Conservation (phyloP, 2,888 invertebrate genomes). For the Pseudanteris insignis region DNA sequence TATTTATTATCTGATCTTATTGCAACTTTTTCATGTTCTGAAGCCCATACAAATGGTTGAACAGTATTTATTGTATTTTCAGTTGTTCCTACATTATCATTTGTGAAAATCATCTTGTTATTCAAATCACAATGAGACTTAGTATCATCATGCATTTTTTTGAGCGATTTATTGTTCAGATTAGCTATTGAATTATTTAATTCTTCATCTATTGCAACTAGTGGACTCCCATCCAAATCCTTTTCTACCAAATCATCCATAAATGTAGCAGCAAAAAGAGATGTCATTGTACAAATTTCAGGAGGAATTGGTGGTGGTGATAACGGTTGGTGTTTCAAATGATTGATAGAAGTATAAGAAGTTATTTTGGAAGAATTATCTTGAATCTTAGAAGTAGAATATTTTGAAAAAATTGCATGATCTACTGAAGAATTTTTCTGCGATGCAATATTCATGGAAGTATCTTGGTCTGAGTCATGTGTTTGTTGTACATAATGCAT, state of each 20-base stretch:
- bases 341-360: not conserved
- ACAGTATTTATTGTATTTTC: too few relatives aligned
- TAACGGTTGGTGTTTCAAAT: conserved; percentile 9
- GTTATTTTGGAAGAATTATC: not conserved
- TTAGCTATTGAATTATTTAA: not conserved
- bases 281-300: conserved; percentile 27
- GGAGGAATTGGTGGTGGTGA: conserved; percentile 32
- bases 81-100: too few relatives aligned
- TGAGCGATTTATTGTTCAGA: not conserved
- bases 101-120: too few relatives aligned
- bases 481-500: not conserved
- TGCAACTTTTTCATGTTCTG: too few relatives aligned
- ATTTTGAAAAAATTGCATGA: not conserved
- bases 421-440: not conserved
- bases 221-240: conserved; percentile 52
- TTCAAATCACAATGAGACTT: too few relatives aligned
- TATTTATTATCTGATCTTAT: too few relatives aligned
- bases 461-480: conserved; percentile 4
- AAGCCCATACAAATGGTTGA: too few relatives aligned
- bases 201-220: conserved; percentile 49
- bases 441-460: not conserved
- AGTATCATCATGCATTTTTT: not conserved
- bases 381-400: not conserved
- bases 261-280: conserved; percentile 38
- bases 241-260: conserved; percentile 51